Evolutionary conservation across 2,797 vertebrate genomes (phyloP), one percentile per base, ranked within the genome.

Genomic region (Balearica regulorum): DNA sequence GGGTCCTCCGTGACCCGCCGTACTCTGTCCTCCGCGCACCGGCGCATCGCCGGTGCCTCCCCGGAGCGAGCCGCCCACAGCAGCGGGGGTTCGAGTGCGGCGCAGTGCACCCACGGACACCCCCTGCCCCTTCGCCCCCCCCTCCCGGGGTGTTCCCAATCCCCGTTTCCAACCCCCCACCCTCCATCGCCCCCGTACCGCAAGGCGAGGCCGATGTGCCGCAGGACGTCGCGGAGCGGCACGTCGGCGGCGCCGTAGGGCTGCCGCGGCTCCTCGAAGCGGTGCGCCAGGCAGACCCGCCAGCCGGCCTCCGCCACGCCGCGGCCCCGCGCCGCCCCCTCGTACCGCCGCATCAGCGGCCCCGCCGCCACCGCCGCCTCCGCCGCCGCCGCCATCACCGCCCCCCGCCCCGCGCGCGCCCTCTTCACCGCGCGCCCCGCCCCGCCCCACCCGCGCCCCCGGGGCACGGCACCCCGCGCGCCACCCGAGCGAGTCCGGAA

Each of bases 201-300:
- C 97, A 99, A 79, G 19, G 97, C 98, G 61, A 99, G 97, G 77
- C 99, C 99, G 12, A 99, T 5, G 90, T 99, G 99, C 71, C 98
- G 97, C 73, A 98, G 46, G 82, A 98, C 60, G 60, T 99, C 98
- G 64, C 98, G 98, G 61, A 99, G 86, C 2, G 99, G 98, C 72
- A 99, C 97, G 44, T 99, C 98, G 77, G 97, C 98, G 17, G 99
- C 98, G 39, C 99, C 98, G 92, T 99, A 99, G 8, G 99, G 99
- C 92, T 99, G 99, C 81, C 99, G 98, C 97, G 98, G 99, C 98
- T 99, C 99, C 92, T 98, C 98, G 97, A 99, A 99, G 95, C 99
- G 98, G 9, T 99, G 99, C 4, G 99, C 99, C 94, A 99, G 96
- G 92, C 99, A 99, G 93, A 99, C 99, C 19, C 99, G 97, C 99